These are phyloP conservation scores for Ferdinandea cuprea DNA, from an alignment of 2,888 invertebrate genomes.

Conservation along the genomic window DNA sequence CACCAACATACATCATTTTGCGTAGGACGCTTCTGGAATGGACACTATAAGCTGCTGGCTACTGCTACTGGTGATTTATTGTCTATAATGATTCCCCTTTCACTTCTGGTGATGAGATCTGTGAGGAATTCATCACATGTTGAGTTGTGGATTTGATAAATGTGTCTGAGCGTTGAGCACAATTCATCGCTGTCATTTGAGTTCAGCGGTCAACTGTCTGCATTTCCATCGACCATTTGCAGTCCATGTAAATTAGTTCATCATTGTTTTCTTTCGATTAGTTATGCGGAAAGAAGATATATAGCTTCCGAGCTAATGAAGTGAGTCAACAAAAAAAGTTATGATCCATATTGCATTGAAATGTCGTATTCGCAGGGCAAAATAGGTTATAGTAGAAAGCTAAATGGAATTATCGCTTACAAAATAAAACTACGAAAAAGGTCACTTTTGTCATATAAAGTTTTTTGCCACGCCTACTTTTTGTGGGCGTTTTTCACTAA, in stretches of 20 bases:
- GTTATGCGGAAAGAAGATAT: no score
- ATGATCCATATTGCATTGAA: no score
- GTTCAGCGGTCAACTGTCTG: not conserved
- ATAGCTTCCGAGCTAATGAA: no score
- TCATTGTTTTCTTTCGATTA: no score
- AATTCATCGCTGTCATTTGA: not conserved
- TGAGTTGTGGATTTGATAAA: constrained; percentile 17
- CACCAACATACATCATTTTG: constrained; percentile 11
- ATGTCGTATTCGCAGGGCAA: no score
- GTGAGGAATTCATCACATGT: constrained; percentile 23
- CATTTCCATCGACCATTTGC: not conserved
- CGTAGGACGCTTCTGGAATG: not conserved
- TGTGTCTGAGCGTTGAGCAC: constrained; percentile 2
- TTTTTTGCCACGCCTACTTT: no score
- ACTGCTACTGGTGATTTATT: constrained; percentile 11
- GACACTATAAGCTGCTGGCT: not conserved
- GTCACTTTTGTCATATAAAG: no score
- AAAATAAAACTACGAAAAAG: no score
- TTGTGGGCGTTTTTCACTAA: no score
- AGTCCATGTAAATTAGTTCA: not conserved
- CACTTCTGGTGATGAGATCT: constrained; percentile 22
- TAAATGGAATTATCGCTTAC: no score
- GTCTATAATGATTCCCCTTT: constrained; percentile 41
- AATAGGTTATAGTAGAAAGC: no score
- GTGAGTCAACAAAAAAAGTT: no score